Percentiles rank a stretch among this genome's conserved stretches.
Conservation (phyloP, 2,113 vertebrate genomes). For the Hypocryptadius cinnamomeus region DNA sequence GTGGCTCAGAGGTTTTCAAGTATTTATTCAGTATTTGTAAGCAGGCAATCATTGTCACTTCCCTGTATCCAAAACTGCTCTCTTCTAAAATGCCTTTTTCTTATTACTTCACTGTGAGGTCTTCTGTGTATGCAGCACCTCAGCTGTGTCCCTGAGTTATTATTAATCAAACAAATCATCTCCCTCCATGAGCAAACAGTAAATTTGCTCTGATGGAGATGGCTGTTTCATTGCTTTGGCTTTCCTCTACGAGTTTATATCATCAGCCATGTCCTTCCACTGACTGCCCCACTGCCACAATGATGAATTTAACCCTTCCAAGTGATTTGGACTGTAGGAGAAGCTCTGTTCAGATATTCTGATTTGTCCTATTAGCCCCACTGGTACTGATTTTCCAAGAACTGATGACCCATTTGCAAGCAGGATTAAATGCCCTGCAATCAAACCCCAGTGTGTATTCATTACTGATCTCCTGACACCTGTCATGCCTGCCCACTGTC, state of each 20-base stretch:
- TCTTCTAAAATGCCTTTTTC: not conserved
- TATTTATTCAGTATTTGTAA: not conserved
- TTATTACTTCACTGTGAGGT: not conserved
- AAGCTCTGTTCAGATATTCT: not conserved
- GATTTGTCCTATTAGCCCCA: not conserved
- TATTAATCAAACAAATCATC: not conserved
- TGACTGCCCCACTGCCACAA: not conserved
- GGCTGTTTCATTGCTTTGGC: not conserved
- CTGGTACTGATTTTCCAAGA: not conserved
- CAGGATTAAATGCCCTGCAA: slow-evolving; percentile 47
- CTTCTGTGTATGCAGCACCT: not conserved
- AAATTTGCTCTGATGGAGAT: not conserved
- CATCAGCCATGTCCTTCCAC: not conserved
- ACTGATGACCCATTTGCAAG: slow-evolving; percentile 47
- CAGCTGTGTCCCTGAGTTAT: not conserved
- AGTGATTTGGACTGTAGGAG: not conserved
- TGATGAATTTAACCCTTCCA: slow-evolving; percentile 25
- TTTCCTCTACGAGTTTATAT: not conserved
- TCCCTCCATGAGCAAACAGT: not conserved
- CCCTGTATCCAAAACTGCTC: not conserved
- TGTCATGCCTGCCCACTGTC: not conserved
- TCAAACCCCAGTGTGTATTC: slow-evolving; percentile 28
- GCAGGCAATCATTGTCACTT: not conserved
- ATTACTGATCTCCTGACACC: not conserved
- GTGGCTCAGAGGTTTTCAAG: not conserved